Percentiles rank a stretch among this genome's conserved stretches.
Evolutionary conservation across 2,888 invertebrate species (phyloP).

Genomic region (Hyppa rectilinea): DNA sequence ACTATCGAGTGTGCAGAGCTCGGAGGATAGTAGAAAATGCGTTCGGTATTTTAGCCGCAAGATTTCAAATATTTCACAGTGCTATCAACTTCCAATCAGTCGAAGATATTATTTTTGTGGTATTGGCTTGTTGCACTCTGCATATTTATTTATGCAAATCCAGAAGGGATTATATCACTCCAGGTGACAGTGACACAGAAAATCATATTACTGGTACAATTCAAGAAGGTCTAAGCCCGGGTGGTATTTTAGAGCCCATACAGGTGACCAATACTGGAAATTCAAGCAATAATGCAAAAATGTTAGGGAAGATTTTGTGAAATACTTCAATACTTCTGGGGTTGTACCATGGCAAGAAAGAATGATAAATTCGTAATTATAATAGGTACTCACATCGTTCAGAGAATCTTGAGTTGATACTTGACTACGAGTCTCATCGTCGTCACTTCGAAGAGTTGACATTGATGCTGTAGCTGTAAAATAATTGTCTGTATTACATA

Average conservation of each 20-base stretch:
- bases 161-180: background rate
- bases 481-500: conserved; percentile 4
- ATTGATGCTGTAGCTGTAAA: conserved; percentile 9
- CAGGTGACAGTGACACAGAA: background rate
- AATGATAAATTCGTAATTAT: conserved; percentile 1
- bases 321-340: conserved; percentile 3
- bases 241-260: background rate
- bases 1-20: conserved; percentile 53
- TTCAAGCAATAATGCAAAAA: conserved; percentile 4
- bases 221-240: background rate
- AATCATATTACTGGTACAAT: conserved; percentile 4
- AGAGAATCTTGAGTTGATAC: conserved; percentile 26
- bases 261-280: background rate
- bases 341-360: conserved; percentile 3
- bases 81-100: conserved; percentile 1
- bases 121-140: conserved; percentile 1
- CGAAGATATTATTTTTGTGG: background rate
- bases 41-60: conserved; percentile 35
- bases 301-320: conserved; percentile 3
- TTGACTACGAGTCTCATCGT: conserved; percentile 10
- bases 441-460: conserved; percentile 1
- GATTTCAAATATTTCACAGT: conserved; percentile 1
- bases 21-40: conserved; percentile 52
- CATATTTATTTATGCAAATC: conserved; percentile 3
- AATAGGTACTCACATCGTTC: conserved; percentile 12